phyloP scores from a whole-genome alignment of 2,888 invertebrate genomes.

The Lissocephala sabroskyi region DNA sequence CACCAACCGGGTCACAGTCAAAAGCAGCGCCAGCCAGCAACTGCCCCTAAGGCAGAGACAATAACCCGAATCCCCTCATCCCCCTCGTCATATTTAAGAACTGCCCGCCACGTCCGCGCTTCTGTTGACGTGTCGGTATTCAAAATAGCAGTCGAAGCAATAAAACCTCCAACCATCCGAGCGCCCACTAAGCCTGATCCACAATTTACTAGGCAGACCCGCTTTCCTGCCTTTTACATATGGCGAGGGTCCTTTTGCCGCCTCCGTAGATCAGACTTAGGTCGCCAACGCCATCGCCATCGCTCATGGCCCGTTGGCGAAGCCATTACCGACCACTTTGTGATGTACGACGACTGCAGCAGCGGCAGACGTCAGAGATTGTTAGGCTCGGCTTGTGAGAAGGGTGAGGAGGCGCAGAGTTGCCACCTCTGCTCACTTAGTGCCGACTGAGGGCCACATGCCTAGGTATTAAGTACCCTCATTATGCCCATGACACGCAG shows the following conservation, averaged over 20 bases:
- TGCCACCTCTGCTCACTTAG: too few relatives aligned
- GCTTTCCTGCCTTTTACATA: background rate
- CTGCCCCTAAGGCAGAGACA: too few relatives aligned
- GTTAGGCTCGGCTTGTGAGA: constrained; percentile 1
- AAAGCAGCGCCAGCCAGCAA: too few relatives aligned
- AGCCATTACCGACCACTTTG: constrained; percentile 19
- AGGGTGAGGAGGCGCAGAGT: background rate
- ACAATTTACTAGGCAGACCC: background rate
- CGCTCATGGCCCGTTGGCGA: background rate
- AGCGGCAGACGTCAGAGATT: background rate
- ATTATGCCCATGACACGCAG: constrained; percentile 58
- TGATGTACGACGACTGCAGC: constrained; percentile 10
- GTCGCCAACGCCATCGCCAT: too few relatives aligned
- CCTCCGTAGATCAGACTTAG: constrained; percentile 55
- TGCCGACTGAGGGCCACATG: too few relatives aligned
- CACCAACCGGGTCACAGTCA: constrained; percentile 35
- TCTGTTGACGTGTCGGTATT: constrained; percentile 53
- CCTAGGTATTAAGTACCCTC: constrained; percentile 62
- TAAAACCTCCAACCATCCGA: constrained; percentile 60
- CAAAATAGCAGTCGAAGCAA: constrained; percentile 65
- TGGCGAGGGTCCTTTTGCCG: too few relatives aligned
- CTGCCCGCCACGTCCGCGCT: constrained; percentile 6
- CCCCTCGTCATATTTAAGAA: too few relatives aligned
- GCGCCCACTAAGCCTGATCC: constrained; percentile 44
- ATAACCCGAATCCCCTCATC: too few relatives aligned